Base-by-base conservation (phyloP, 2,888 invertebrate species). In the Graphium colonna region DNA sequence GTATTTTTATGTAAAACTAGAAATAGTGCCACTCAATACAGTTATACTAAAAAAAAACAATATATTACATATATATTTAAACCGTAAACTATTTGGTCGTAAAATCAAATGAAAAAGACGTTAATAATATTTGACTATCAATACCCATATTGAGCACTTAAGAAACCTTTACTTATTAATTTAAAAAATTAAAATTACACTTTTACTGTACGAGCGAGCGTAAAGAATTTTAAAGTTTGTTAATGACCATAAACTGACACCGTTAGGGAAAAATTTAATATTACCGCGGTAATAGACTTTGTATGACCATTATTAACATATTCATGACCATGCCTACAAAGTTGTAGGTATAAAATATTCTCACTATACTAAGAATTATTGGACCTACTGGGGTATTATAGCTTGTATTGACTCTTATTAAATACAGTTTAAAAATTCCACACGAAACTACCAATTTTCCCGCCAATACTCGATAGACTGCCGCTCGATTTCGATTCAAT, bases 101-200 rank as follows among this genome's bases (percentile, higher is more conserved):
- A n/a, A n/a, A n/a, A n/a, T n/a, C n/a, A n/a, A n/a, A n/a, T n/a
- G n/a, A n/a, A n/a, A n/a, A n/a, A n/a, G n/a, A n/a, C n/a, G n/a
- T n/a, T n/a, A n/a, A n/a, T n/a, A n/a, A n/a, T n/a, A n/a, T n/a
- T n/a, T n/a, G n/a, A n/a, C n/a, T n/a, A n/a, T n/a, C n/a, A n/a
- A n/a, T n/a, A n/a, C n/a, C n/a, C n/a, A 26, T 26, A 26, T 26
- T 5, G 4, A 7, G 26, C 26, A 26, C 7, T 26, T 26, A 26
- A 26, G 3, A 5, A 5, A 26, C 3, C 26, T 5, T 26, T 26
- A 7, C 26, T 26, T 26, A 5, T 26, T 26, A 26, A 45, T 45
- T 41, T 9, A 47, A n/a, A n/a, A 52, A 52, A 33, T 52, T n/a
- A 43, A 21, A 26, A 42, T 3, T 17, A 43, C 15, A 9, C 13